Base-by-base conservation (phyloP, 1,140 invertebrate species). In the Drosophila biarmipes region DNA sequence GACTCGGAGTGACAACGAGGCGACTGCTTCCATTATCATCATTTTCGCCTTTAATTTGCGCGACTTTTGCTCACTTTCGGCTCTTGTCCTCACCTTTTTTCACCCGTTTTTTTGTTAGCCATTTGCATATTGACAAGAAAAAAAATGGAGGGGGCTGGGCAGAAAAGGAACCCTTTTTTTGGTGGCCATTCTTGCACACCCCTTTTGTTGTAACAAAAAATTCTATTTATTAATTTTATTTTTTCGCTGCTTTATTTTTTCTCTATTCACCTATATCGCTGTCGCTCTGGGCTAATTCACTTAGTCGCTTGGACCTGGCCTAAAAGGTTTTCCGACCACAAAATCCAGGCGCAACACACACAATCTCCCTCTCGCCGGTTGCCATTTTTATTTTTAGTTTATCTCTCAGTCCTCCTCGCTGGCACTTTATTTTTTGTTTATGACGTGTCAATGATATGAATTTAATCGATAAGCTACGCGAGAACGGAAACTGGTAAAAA, bases 71-170 rank as follows among this genome's bases (percentile, higher is more conserved):
- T 61, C 78, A 89, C 80, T 86, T 82, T 78, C 51, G 53, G 46
- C 61, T 75, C 58, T 77, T 73, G 49, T 54, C 48, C 49, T 54
- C 38, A 24, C 66, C 24, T 43, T 63, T 63, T 67, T 51, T 49
- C 4, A 12, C 11, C 10, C 34, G 1, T 52, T 40, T 55, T 12
- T 48, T 29, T 29, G 38, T 6, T 17, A 34, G 38, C 71, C 43
- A 81, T 81, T 81, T 78, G 82, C 81, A 82, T 86, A 82, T 78
- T 52, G 61, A 64, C 35, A 55, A 79, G 56, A 63, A 40, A 34
- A 54, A 40, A 56, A 57, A 35, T 27, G 48, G 43, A 35, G 31
- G 48, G 43, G 69, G 51, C 2, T 64, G 49, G 14, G 11, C 24
- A 34, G 14, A 2, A 46, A 24, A 42, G 27, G n/a, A 6, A 7